Percentiles rank a stretch among this genome's conserved stretches.
phyloP scores from a whole-genome alignment of 64 coral and sea anemone species.

The Hydrozoanthus tunicans region DNA sequence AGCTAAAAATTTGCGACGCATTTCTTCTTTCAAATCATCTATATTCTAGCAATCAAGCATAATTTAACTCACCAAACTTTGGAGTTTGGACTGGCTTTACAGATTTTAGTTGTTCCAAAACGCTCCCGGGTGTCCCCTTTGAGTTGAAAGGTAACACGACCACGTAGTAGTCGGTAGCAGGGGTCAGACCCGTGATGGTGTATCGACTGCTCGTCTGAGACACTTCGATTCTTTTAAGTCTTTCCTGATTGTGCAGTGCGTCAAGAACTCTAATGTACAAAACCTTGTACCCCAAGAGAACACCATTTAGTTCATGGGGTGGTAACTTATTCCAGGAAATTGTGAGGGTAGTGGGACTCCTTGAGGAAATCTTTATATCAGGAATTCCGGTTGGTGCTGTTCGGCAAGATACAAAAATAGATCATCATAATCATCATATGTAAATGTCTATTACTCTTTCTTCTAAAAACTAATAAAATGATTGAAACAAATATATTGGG shows the following conservation, averaged over 20 bases:
- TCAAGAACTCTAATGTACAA: background rate
- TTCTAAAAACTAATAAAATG: background rate
- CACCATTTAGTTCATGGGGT: background rate
- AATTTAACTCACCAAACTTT: background rate
- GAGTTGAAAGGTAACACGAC: background rate
- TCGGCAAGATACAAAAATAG: background rate
- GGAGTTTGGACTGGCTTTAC: background rate
- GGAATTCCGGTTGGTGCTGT: slow-evolving; percentile 15
- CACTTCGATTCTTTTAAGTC: background rate
- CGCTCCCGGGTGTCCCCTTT: background rate
- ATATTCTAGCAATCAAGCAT: background rate
- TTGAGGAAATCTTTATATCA: background rate
- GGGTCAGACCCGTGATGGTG: background rate
- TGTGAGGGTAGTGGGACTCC: background rate
- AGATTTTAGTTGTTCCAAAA: background rate
- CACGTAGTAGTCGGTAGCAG: background rate
- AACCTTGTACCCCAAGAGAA: background rate
- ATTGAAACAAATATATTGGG: too few relatives aligned
- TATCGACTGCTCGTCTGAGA: background rate
- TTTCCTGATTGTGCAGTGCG: background rate
- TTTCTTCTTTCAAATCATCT: background rate
- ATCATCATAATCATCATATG: background rate
- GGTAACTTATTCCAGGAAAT: background rate
- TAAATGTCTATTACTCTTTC: background rate
- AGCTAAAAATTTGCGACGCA: background rate